Evolutionary conservation across 2,797 vertebrate genomes (phyloP), one percentile per base, ranked within the genome.

Genomic region (Apodemus agrarius): DNA sequence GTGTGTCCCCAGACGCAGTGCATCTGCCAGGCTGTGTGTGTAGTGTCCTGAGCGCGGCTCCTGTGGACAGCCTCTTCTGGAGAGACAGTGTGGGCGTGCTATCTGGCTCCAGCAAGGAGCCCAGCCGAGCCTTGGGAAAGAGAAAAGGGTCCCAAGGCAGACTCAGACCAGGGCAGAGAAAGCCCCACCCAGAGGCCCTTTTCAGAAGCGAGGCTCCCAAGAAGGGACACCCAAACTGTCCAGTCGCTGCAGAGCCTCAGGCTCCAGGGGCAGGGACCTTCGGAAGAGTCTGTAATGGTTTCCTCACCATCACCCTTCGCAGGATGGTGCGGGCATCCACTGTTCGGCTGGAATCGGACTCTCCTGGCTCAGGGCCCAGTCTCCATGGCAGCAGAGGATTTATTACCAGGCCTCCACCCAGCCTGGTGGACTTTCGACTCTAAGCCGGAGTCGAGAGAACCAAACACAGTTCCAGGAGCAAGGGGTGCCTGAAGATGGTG

Each of bases 351-450:
- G 97, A 98, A 98, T 92, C 95, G 93, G 93, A 98, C 97, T 96
- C 97, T 19, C 21, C 34, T 96, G 95, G 88, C 97, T 24, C 81
- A n/a, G 52, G 84, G 91, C 95, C 94, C 8, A 4, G 99, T 99
- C 98, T 97, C 99, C 99, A 99, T 98, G 97, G 99, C 98, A 99
- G 99, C 99, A 24, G 90, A 97, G 98, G 99, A 96, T 99, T 98
- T 98, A 98, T 99, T 98, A 99, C 98, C 82, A 61, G 97, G 98
- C 16, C 97, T 95, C 97, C 97, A 69, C 97, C 97, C 13, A 19
- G 69, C 96, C 82, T n/a, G 94, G 84, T 46, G 98, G 99, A 99
- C 99, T 99, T 99, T 95, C 91, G 95, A 98, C 98, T 96, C 90
- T 86, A 40, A 92, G 76, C 69, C 0, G 0, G 87, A 90, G 88